Evolutionary conservation across 2,113 vertebrate genomes (phyloP), one percentile per base, ranked within the genome.

Genomic region (Pitta sordida): DNA sequence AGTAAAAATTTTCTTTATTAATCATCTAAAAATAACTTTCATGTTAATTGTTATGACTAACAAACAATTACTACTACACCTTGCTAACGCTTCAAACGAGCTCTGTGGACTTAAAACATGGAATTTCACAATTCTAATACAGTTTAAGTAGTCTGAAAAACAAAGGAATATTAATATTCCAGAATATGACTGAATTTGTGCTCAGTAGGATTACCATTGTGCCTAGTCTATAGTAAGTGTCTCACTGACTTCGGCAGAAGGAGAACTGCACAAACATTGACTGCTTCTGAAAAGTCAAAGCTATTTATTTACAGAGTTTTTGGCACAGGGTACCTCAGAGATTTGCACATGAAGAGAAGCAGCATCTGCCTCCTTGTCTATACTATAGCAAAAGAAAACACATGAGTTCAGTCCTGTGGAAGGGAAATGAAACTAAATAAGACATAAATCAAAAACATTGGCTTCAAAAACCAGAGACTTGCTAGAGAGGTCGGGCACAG

Each of bases 291-390:
- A 69, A 88, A 69, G 79, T 43, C 85, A 30, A 16, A 46, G 75
- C 34, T 86, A 32, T 30, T 89, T 46, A 76, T 87, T 86, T 62
- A 29, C 52, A 65, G 55, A 30, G 78, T n/a, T 67, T 60, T 37
- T 78, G 64, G 51, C 62, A 59, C 44, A 0, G 1, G 36, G n/a
- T 62, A 73, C 34, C 34, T 39, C 30, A 70, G 83, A 84, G 79
- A 91, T 87, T 30, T 78, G 62, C 82, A 82, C 62, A 37, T 37
- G 85, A 63, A 87, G 78, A n/a, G 59, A 86, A 83, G 79, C 10
- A 65, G 62, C 75, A 56, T 37, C 67, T 88, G 62, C 59, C 17
- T 41, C 2, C 13, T 87, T 56, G 81, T 58, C n/a, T 30, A 0
- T 4, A 4, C 10, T 16, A 7, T 12, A 27, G 19, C 18, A 10